Base-by-base conservation (phyloP, 1,140 invertebrate genomes). In the Drosophila orena region DNA sequence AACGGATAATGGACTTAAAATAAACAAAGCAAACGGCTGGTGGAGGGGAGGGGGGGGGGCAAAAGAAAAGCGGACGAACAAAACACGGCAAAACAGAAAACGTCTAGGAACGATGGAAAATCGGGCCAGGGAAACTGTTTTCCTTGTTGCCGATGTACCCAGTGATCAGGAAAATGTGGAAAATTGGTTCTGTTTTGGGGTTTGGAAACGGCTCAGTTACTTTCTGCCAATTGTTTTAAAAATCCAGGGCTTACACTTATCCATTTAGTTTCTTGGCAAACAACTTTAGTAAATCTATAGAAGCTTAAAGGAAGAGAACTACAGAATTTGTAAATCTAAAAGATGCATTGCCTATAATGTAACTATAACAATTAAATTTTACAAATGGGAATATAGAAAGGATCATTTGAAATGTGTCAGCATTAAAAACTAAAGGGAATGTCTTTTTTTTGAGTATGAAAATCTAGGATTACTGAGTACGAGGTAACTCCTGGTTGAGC, bases 1-100 rank as follows among this genome's bases (percentile, higher is more conserved):
- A 81, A 72, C 80, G 83, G 66, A 88, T 81, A 86, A 86, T 86
- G 75, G 70, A 69, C 79, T 86, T 76, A 60, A 74, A 62, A 60
- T 66, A 74, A 83, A 83, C 79, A 83, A 83, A 73, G 77, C 64
- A 57, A 76, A 71, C 40, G 62, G 58, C 40, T 76, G 64, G 53
- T 54, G 65, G 44, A 70, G 65, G 61, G n/a, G n/a, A n/a, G n/a
- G n/a, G n/a, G n/a, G 60, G 69, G 56, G 64, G 61, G 24, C 47
- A 37, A 61, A 59, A 43, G 65, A 40, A 49, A 52, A 44, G 54
- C 61, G 57, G 55, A 38, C 38, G 59, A 83, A 64, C 74, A 61
- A 77, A 77, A 79, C 50, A 74, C 37, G 46, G 44, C 30, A 70
- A 58, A 58, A 35, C 38, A 46, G 34, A 69, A 46, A 52, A 61